These are phyloP conservation scores for Centropus unirufus DNA, from an alignment of 2,113 vertebrate genomes.

Conservation along the genomic window DNA sequence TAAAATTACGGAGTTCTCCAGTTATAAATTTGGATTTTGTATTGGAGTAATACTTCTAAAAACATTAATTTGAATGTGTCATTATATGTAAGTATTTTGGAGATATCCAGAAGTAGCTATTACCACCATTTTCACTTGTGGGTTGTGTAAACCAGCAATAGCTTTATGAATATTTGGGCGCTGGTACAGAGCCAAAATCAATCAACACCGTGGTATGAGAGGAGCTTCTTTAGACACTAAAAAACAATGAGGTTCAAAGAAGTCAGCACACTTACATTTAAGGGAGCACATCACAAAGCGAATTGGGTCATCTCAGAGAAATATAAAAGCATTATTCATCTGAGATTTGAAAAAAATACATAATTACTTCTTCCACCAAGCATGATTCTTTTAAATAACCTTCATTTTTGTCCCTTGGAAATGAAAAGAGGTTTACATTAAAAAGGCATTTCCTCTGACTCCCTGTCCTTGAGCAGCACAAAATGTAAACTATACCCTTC, in stretches of 20 bases:
- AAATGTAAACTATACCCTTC: constrained; percentile 80
- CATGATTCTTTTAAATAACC: constrained; percentile 81
- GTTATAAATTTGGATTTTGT: neutral
- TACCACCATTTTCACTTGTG: constrained; percentile 6
- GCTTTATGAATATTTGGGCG: constrained; percentile 4
- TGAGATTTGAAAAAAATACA: constrained; percentile 75
- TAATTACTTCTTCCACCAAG: constrained; percentile 82
- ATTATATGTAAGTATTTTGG: neutral
- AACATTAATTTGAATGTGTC: neutral
- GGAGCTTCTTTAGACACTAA: constrained; percentile 38
- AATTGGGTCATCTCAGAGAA: constrained; percentile 75
- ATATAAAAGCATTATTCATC: constrained; percentile 76
- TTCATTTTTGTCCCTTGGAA: constrained; percentile 80
- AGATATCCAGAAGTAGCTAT: neutral
- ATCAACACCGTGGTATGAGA: neutral
- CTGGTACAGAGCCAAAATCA: constrained; percentile 16
- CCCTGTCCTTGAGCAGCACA: constrained; percentile 79
- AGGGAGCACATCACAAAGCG: constrained; percentile 59
- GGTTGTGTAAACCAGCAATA: neutral
- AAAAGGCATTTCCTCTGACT: constrained; percentile 80
- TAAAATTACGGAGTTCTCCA: neutral
- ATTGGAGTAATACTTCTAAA: neutral
- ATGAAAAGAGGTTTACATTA: constrained; percentile 83
- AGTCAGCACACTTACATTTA: constrained; percentile 61
- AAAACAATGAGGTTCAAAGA: constrained; percentile 67